Conservation (phyloP, 35 echinoderm and acorn worm species). For the Ophioderma brevispina region DNA sequence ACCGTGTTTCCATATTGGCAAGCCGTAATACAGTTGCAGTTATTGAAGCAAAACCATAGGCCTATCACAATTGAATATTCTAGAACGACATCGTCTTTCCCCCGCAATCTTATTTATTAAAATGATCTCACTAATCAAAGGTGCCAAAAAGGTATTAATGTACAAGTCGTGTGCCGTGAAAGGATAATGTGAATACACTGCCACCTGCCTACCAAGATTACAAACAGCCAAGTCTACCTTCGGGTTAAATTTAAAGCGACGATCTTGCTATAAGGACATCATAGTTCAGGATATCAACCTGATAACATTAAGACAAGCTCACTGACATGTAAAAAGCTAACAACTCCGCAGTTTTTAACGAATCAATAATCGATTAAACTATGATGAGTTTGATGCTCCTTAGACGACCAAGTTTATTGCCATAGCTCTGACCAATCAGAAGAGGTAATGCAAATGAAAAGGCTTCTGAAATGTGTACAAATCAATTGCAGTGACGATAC, state of each 20-base stretch:
- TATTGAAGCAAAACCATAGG: constrained; percentile 10
- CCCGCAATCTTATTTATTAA: constrained; percentile 54
- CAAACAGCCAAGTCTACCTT: constrained; percentile 23
- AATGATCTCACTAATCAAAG: constrained; percentile 38
- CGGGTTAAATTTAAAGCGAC: constrained; percentile 65
- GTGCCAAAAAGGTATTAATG: constrained; percentile 55
- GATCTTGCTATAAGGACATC: constrained; percentile 53
- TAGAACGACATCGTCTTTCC: constrained; percentile 18
- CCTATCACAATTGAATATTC: constrained; percentile 14
- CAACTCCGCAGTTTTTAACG: not conserved
- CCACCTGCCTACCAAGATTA: constrained; percentile 22
- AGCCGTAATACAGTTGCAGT: constrained; percentile 13
- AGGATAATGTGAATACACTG: constrained; percentile 38
- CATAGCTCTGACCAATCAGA: too few species aligned
- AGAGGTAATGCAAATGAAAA: too few species aligned
- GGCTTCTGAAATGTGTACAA: too few species aligned
- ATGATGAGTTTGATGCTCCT: not conserved
- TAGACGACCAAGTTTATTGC: too few species aligned
- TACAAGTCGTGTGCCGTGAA: constrained; percentile 67
- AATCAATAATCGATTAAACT: not conserved
- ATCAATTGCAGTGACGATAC: too few species aligned
- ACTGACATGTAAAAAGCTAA: not conserved
- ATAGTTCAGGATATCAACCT: constrained; percentile 31
- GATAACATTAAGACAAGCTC: not conserved
- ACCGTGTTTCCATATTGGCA: not conserved